Conservation (phyloP, 1,140 invertebrate genomes). For the Aricia agestis region DNA sequence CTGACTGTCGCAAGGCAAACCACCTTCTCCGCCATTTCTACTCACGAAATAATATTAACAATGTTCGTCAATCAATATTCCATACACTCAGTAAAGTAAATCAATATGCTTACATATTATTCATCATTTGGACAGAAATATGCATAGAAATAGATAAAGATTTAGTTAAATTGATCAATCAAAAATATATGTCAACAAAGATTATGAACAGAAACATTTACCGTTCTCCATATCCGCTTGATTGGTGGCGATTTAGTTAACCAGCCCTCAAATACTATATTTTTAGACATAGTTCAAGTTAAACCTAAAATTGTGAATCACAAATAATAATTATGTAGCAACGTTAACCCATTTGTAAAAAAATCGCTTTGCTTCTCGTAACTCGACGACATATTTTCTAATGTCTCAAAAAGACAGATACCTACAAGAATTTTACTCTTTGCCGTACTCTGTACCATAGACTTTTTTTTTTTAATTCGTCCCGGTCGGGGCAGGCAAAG, state of each 20-base stretch:
- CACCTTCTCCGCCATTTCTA: constrained; percentile 96
- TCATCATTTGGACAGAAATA: neutral
- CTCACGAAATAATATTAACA: constrained; percentile 37
- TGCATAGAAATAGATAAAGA: neutral
- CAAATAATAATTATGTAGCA: constrained; percentile 37
- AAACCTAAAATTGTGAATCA: constrained; percentile 49
- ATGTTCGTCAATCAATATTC: constrained; percentile 28
- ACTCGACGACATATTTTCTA: constrained; percentile 8
- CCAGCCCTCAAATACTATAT: constrained; percentile 86
- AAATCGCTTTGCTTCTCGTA: constrained; percentile 15
- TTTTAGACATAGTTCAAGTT: constrained; percentile 56
- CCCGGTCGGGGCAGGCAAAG: too few relatives aligned
- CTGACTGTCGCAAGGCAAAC: constrained; percentile 93
- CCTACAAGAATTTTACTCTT: too few relatives aligned
- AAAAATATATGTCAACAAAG: constrained; percentile 28
- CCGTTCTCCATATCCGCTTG: constrained; percentile 91
- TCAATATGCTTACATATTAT: neutral
- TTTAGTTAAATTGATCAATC: constrained; percentile 20
- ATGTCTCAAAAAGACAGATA: neutral
- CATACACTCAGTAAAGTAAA: constrained; percentile 1
- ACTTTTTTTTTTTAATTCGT: too few relatives aligned
- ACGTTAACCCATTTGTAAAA: constrained; percentile 29
- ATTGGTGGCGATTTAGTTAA: constrained; percentile 93
- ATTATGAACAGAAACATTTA: constrained; percentile 77
- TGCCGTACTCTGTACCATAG: too few relatives aligned